These are phyloP conservation scores for Pseudotriccus pelzelni DNA, from an alignment of 2,797 vertebrate genomes.

Conservation along the genomic window DNA sequence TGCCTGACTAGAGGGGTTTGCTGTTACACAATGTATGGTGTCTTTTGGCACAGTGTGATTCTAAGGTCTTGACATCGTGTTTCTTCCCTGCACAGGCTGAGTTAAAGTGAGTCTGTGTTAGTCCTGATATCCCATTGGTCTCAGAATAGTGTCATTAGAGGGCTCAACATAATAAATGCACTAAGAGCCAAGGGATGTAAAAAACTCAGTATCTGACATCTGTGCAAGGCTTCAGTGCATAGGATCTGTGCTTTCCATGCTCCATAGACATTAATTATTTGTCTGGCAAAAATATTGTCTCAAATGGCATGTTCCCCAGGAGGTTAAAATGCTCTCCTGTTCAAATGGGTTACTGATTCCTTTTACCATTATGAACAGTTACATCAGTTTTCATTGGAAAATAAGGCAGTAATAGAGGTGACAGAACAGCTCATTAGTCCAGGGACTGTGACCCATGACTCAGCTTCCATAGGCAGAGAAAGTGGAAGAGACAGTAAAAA, in stretches of 20 bases:
- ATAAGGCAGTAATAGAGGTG: not conserved
- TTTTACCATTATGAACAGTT: not conserved
- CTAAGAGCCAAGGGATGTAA: not conserved
- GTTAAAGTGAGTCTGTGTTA: not conserved
- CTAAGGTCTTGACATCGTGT: not conserved
- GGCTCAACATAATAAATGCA: not conserved
- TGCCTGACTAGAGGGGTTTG: not conserved
- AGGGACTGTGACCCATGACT: accelerated
- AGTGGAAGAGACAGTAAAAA: not conserved
- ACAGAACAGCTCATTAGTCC: not conserved
- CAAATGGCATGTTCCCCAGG: not conserved
- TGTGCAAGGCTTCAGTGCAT: not conserved
- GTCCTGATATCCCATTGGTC: not conserved
- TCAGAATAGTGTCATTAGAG: not conserved
- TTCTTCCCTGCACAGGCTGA: not conserved
- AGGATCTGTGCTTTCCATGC: not conserved
- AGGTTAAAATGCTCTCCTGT: not conserved
- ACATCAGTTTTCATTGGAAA: not conserved
- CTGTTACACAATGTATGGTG: not conserved
- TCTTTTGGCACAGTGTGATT: not conserved
- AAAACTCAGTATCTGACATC: not conserved
- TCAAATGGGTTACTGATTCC: not conserved
- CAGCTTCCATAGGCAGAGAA: not conserved
- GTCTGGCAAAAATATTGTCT: not conserved
- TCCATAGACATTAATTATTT: not conserved